These are phyloP conservation scores for Darevskia nairensis DNA, from an alignment of 2,797 vertebrate species.

Conservation along the genomic window DNA sequence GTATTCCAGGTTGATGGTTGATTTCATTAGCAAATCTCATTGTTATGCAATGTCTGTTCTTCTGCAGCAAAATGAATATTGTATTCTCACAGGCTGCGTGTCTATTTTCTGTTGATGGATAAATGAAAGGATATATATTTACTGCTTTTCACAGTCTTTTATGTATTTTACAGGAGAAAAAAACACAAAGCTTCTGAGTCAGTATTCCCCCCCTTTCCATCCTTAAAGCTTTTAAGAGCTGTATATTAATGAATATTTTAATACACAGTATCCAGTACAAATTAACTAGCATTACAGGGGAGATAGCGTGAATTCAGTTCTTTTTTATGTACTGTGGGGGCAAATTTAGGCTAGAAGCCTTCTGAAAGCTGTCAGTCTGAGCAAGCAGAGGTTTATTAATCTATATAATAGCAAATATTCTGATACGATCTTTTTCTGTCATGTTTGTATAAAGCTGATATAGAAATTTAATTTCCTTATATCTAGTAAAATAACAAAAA, in stretches of 20 bases:
- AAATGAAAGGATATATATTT: conserved; percentile 69
- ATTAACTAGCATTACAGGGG: neutral
- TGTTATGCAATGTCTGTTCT: conserved; percentile 99
- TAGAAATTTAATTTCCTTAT: conserved; percentile 35
- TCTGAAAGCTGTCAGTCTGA: conserved; percentile 21
- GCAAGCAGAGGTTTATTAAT: conserved; percentile 28
- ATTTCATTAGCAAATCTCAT: conserved; percentile 99
- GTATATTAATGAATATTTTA: conserved; percentile 42
- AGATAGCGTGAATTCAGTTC: conserved; percentile 28
- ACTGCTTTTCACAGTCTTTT: conserved; percentile 55
- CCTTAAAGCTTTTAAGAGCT: conserved; percentile 52
- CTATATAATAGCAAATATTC: conserved; percentile 17
- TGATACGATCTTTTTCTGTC: conserved; percentile 9
- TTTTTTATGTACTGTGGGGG: conserved; percentile 1
- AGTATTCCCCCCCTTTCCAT: conserved; percentile 32
- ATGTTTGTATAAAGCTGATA: conserved; percentile 30
- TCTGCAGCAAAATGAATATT: conserved; percentile 99
- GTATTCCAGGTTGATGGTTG: conserved; percentile 99
- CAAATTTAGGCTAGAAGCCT: conserved; percentile 12
- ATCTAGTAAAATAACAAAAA: conserved; percentile 13
- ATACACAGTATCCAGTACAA: conserved; percentile 24
- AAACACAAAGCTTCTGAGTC: conserved; percentile 41
- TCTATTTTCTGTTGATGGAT: conserved; percentile 69
- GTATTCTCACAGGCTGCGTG: conserved; percentile 85
- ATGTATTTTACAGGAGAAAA: conserved; percentile 49